Base-by-base conservation (phyloP, 2,888 invertebrate species). In the Synanthedon andrenaeformis region DNA sequence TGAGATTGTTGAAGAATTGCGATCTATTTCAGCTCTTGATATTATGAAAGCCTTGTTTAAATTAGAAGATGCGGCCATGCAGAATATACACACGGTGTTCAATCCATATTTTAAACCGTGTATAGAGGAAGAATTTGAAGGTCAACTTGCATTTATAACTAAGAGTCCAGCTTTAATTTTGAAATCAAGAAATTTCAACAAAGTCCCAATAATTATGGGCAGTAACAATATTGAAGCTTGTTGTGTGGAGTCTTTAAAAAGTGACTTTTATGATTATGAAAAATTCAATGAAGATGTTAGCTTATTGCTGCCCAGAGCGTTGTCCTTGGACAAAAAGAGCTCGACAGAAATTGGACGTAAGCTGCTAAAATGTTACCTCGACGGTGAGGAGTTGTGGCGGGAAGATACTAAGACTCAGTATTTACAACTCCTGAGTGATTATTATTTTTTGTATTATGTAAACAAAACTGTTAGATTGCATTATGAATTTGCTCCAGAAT, bases 201-300 rank as follows among this genome's bases (percentile, higher is more conserved):
- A 81, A 66, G 83, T 88, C 0, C 88, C 88, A 2, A 59, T 87
- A 53, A 79, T 88, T 51, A 83, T 85, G 51, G 88, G 88, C 13
- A 76, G 78, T 59, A 82, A 79, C 59, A 80, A 82, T 54, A 72
- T 74, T 54, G 86, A 86, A 66, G 80, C 66, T 2, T 67, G 72
- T 12, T 56, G 80, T 45, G 59, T 82, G 35, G 68, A 80, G 56
- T 74, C 67, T 52, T 54, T 74, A 2, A 69, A 67, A 48, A 58
- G 64, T 52, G 70, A 78, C 48, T 76, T 74, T 59, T 78, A 79
- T 57, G 72, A 78, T 58, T 79, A 70, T 56, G 73, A 82, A 57
- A 79, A 74, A 54, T 76, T 65, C 48, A 82, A 82, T 57, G 67
- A 77, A 52, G 72, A 84, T 60, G 61, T 72, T 8, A 62, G 68